Conservation (phyloP, 2,113 vertebrate genomes). For the Apteryx mantelli region DNA sequence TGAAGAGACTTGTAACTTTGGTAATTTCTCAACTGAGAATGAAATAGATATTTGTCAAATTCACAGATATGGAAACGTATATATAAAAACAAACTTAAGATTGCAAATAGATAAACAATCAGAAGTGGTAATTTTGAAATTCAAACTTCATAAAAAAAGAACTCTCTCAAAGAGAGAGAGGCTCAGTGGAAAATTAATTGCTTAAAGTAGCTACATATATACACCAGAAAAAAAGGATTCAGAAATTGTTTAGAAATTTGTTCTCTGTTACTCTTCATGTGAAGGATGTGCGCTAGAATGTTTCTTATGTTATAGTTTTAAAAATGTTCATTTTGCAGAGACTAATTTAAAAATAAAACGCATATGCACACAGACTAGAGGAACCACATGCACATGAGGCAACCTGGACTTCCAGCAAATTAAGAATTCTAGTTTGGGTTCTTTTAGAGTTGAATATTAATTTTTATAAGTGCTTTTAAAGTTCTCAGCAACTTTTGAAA, state of each 20-base stretch:
- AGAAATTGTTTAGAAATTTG: background rate
- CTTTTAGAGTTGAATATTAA: background rate
- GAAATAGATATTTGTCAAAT: background rate
- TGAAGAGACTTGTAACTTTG: background rate
- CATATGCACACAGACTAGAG: background rate
- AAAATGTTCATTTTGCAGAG: background rate
- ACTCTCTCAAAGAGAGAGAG: background rate
- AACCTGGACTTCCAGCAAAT: background rate
- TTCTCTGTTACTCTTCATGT: background rate
- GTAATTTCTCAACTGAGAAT: background rate
- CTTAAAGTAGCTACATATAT: background rate
- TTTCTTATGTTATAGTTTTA: background rate
- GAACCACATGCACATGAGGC: rapidly evolving
- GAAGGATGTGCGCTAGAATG: background rate
- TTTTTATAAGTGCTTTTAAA: background rate
- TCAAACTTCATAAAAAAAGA: background rate
- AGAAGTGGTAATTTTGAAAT: background rate
- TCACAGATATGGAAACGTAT: background rate
- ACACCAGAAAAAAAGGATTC: background rate
- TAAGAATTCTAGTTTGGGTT: background rate
- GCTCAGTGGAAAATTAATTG: background rate
- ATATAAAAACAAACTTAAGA: background rate
- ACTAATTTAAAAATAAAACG: background rate
- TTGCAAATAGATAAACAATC: background rate
- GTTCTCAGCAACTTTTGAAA: background rate